Conservation (phyloP, 2,113 vertebrate genomes). For the Pelusios castaneus region DNA sequence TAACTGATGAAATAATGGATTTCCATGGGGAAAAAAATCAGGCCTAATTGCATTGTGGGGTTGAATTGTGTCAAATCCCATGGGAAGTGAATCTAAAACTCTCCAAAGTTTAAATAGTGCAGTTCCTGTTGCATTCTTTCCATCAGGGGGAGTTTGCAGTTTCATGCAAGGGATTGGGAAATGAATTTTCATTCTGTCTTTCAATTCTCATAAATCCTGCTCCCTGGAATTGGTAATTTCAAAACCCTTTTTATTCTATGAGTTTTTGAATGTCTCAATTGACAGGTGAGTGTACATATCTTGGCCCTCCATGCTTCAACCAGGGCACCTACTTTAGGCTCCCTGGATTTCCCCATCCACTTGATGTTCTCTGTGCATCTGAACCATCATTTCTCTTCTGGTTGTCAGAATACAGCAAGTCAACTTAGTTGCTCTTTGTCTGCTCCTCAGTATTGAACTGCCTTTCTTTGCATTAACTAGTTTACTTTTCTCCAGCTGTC, state of each 20-base stretch:
- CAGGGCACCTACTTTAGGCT: neutral
- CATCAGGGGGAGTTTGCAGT: neutral
- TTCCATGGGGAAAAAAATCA: neutral
- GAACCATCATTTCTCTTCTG: neutral
- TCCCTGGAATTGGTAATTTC: neutral
- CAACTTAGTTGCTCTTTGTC: neutral
- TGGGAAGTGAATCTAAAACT: neutral
- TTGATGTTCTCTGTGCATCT: neutral
- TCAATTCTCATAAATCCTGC: neutral
- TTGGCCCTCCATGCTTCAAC: neutral
- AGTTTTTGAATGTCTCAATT: neutral
- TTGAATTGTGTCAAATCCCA: neutral
- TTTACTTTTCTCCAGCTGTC: neutral
- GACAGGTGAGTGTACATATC: neutral
- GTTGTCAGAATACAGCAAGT: neutral
- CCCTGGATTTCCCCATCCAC: neutral
- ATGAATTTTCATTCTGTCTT: neutral
- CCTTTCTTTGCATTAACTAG: neutral
- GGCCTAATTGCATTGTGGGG: neutral
- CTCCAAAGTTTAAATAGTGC: neutral
- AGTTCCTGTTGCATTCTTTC: neutral
- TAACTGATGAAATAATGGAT: neutral
- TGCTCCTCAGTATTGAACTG: neutral
- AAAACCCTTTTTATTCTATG: neutral
- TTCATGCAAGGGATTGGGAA: neutral